These are phyloP conservation scores for Lucilia cuprina DNA, from an alignment of 1,140 invertebrate species.

Conservation along the genomic window DNA sequence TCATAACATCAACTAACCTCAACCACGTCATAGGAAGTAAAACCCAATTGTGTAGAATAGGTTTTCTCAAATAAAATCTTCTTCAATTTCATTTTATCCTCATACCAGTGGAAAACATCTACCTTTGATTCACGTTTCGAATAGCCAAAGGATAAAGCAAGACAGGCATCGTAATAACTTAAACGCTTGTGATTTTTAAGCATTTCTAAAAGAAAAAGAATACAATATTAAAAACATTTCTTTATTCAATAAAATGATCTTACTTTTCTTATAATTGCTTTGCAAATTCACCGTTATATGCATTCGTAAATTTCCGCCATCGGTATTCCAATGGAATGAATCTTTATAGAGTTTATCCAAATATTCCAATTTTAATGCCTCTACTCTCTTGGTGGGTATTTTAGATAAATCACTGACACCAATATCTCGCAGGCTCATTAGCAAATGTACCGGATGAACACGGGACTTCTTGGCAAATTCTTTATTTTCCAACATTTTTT, in stretches of 20 bases:
- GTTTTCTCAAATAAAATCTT: slow-evolving; percentile 43
- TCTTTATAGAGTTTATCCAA: slow-evolving; percentile 43
- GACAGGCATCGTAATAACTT: slow-evolving; percentile 46
- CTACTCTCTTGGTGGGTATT: slow-evolving; percentile 23
- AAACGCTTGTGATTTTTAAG: slow-evolving; percentile 39
- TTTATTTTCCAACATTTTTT: slow-evolving; percentile 41
- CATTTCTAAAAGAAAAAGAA: slow-evolving; percentile 26
- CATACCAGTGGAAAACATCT: slow-evolving; percentile 48
- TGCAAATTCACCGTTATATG: slow-evolving; percentile 56
- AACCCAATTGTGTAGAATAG: background rate
- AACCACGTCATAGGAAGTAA: slow-evolving; percentile 16
- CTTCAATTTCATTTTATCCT: slow-evolving; percentile 42
- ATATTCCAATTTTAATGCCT: slow-evolving; percentile 35
- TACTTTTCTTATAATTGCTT: slow-evolving; percentile 48
- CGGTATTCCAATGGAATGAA: slow-evolving; percentile 51
- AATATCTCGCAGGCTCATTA: slow-evolving; percentile 37
- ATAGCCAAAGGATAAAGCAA: slow-evolving; percentile 55
- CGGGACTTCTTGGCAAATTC: slow-evolving; percentile 43
- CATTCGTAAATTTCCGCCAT: slow-evolving; percentile 44
- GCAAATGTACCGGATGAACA: slow-evolving; percentile 45
- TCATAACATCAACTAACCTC: slow-evolving; percentile 19
- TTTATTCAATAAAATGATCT: background rate
- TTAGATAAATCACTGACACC: slow-evolving; percentile 1
- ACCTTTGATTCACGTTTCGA: slow-evolving; percentile 47
- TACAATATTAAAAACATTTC: background rate